phyloP scores from a whole-genome alignment of 1,140 invertebrate species.

The Drosophila mojavensis region DNA sequence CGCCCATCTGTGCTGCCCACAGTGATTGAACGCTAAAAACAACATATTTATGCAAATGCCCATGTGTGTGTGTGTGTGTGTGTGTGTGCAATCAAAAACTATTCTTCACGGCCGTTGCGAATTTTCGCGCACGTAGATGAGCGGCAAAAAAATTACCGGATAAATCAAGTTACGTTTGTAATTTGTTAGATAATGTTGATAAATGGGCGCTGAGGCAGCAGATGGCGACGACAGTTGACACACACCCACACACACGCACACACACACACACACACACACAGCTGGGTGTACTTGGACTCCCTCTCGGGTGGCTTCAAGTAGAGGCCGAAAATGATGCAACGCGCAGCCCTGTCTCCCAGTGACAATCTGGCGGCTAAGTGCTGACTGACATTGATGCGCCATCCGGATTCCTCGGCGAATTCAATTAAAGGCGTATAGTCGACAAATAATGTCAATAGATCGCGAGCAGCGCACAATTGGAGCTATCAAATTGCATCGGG shows the following conservation, averaged over 20 bases:
- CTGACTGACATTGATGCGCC: conserved; percentile 29
- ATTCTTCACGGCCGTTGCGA: conserved; percentile 69
- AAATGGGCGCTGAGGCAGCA: conserved; percentile 62
- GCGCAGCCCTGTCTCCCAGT: conserved; percentile 1
- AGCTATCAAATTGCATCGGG: conserved; percentile 51
- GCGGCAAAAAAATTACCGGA: conserved; percentile 78
- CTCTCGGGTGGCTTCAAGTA: conserved; percentile 18
- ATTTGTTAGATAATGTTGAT: conserved; percentile 84
- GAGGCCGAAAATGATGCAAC: conserved; percentile 36
- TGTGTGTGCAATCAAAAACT: conserved; percentile 36
- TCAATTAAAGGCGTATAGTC: conserved; percentile 54
- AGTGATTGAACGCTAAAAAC: conserved; percentile 4
- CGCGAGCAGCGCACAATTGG: conserved; percentile 57
- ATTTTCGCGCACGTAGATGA: conserved; percentile 46
- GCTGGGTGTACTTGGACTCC: conserved; percentile 54
- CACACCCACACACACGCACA: too few species aligned
- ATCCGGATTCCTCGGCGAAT: conserved; percentile 41
- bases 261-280: conserved; percentile 44
- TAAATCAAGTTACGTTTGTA: conserved; percentile 84
- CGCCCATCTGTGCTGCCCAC: neutral
- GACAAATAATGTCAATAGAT: conserved; percentile 74
- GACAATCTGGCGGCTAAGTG: conserved; percentile 6
- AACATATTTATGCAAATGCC: conserved; percentile 42
- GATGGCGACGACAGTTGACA: conserved; percentile 42
- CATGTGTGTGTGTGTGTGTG: neutral